These are phyloP conservation scores for Contarinia nasturtii DNA, from an alignment of 1,140 invertebrate species.

Conservation along the genomic window DNA sequence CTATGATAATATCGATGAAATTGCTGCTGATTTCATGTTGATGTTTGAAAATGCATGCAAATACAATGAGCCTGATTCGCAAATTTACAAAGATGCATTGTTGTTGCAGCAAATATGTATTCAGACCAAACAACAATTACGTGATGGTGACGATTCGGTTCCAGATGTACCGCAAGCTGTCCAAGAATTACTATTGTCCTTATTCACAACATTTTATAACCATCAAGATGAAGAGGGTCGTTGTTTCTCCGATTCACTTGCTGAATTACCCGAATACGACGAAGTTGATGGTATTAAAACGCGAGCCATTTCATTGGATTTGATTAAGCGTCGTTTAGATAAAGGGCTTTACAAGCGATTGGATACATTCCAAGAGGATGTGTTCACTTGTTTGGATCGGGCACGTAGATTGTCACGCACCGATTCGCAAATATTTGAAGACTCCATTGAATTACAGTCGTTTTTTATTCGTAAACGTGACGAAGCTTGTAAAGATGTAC, in stretches of 20 bases:
- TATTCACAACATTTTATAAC: slow-evolving; percentile 89
- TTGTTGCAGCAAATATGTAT: slow-evolving; percentile 78
- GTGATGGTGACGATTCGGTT: slow-evolving; percentile 67
- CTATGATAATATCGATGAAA: slow-evolving; percentile 76
- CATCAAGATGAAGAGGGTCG: slow-evolving; percentile 91
- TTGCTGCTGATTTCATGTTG: slow-evolving; percentile 81
- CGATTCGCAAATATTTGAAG: slow-evolving; percentile 88
- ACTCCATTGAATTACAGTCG: slow-evolving; percentile 82
- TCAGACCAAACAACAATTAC: slow-evolving; percentile 77
- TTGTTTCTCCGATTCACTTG: slow-evolving; percentile 90
- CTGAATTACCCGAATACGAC: slow-evolving; percentile 79
- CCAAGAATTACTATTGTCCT: slow-evolving; percentile 75
- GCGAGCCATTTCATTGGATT: slow-evolving; percentile 60
- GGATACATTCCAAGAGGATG: slow-evolving; percentile 91
- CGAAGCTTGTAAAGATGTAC: slow-evolving; percentile 49
- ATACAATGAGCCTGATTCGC: slow-evolving; percentile 97
- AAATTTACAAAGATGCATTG: slow-evolving; percentile 96
- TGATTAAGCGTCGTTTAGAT: slow-evolving; percentile 69
- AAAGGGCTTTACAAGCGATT: slow-evolving; percentile 77
- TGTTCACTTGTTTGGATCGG: slow-evolving; percentile 83
- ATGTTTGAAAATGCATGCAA: slow-evolving; percentile 99
- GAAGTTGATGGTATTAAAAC: slow-evolving; percentile 49
- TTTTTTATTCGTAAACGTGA: slow-evolving; percentile 72
- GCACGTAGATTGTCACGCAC: slow-evolving; percentile 70
- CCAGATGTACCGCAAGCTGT: slow-evolving; percentile 77